phyloP scores from a whole-genome alignment of 1,140 invertebrate genomes.

The Pinna nobilis region DNA sequence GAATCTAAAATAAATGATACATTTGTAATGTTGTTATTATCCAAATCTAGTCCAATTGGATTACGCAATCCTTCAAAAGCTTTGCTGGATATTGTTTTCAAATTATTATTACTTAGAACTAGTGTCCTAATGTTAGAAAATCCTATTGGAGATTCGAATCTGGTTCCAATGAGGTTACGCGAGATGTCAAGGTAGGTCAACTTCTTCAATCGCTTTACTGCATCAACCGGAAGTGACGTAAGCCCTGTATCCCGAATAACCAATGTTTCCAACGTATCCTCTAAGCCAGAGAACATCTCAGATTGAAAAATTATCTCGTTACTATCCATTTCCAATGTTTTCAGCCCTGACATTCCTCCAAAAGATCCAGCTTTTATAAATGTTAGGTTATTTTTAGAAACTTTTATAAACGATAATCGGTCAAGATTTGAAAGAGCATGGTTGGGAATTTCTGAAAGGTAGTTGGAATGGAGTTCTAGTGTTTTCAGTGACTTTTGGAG shows the following conservation, averaged over 20 bases:
- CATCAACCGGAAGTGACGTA: conserved; percentile 23
- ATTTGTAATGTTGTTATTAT: conserved; percentile 34
- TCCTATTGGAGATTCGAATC: conserved; percentile 6
- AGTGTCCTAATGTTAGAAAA: conserved; percentile 21
- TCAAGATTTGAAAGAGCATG: conserved; percentile 17
- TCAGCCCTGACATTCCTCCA: conserved; percentile 23
- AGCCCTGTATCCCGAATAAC: conserved; percentile 31
- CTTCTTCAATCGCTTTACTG: conserved; percentile 13
- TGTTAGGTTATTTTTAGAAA: conserved; percentile 39
- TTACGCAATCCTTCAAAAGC: conserved; percentile 25
- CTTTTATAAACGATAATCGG: conserved; percentile 19
- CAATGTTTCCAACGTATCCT: conserved; percentile 35
- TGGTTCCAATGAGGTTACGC: conserved; percentile 20
- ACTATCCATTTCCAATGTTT: conserved; percentile 39
- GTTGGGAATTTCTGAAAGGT: conserved; percentile 25
- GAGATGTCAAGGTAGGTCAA: conserved; percentile 42
- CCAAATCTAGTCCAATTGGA: conserved; percentile 38
- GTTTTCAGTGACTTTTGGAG: conserved; percentile 31
- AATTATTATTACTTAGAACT: conserved; percentile 31
- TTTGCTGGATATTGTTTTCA: conserved; percentile 22
- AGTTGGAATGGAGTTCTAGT: conserved; percentile 38
- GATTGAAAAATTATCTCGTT: conserved; percentile 32
- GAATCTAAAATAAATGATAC: conserved; percentile 39
- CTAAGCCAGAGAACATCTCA: conserved; percentile 36
- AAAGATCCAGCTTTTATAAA: conserved; percentile 30